A percentile compares a stretch with the other conserved stretches of the same genome.
Evolutionary conservation across 1,140 invertebrate genomes (phyloP).

Genomic region (Drosophila pectinifera): DNA sequence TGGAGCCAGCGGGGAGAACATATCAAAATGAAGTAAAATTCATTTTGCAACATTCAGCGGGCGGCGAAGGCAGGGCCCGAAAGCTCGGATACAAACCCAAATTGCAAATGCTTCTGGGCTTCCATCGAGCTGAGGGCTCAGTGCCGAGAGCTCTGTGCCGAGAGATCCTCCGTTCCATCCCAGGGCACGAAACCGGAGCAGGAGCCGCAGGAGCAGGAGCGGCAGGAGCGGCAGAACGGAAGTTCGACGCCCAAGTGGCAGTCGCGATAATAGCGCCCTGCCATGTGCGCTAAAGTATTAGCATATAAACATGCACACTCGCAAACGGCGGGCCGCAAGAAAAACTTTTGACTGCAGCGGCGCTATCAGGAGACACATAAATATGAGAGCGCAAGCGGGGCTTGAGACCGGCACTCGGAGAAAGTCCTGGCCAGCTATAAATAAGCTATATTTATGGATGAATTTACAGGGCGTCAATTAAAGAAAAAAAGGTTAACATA

Average conservation of each 20-base stretch:
- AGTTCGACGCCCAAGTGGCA: conserved; percentile 83
- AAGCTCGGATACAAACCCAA: conserved; percentile 52
- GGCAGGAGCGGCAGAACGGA: conserved; percentile 52
- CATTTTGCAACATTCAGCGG: conserved; percentile 70
- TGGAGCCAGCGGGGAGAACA: conserved; percentile 74
- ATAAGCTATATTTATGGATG: conserved; percentile 9
- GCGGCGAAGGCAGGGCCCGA: conserved; percentile 19
- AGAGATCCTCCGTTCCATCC: conserved; percentile 54
- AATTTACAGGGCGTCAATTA: not conserved
- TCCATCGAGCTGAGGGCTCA: conserved; percentile 55
- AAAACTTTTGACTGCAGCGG: conserved; percentile 73
- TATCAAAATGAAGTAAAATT: conserved; percentile 84
- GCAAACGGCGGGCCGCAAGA: conserved; percentile 51
- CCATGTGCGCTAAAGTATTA: conserved; percentile 82
- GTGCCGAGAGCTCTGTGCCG: conserved; percentile 22
- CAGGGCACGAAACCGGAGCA: conserved; percentile 22
- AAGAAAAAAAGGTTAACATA: not conserved
- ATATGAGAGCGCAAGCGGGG: conserved; percentile 78
- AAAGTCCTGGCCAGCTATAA: conserved; percentile 13
- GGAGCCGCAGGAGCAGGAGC: not conserved
- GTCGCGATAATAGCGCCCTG: conserved; percentile 78
- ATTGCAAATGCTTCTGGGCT: conserved; percentile 73
- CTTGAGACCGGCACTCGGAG: conserved; percentile 47
- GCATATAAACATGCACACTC: conserved; percentile 70
- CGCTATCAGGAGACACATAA: conserved; percentile 82